Conservation (phyloP, 1,140 invertebrate species). For the Pseudachorutes palmiensis region DNA sequence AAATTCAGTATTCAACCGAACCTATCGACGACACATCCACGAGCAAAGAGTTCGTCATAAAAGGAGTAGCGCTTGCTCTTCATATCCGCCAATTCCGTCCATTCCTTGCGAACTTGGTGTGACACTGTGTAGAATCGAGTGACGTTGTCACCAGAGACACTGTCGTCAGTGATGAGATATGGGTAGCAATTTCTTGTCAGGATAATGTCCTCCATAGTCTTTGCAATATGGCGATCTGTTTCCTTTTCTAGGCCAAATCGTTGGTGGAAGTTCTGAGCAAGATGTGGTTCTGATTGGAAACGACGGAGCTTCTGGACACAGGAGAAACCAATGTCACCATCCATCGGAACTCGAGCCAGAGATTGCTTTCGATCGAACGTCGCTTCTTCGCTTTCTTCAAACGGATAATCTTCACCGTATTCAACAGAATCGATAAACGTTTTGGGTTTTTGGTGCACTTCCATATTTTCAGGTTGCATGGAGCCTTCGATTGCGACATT, state of each 20-base stretch:
- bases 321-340: not conserved
- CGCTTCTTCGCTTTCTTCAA: too few relatives aligned
- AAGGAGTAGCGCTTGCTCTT: slow-evolving; percentile 29
- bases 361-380: too few relatives aligned
- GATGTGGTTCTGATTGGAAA: not conserved
- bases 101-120: not conserved
- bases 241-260: not conserved
- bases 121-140: not conserved
- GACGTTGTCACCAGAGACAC: not conserved
- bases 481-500: too few relatives aligned
- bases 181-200: not conserved
- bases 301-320: not conserved
- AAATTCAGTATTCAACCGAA: slow-evolving; percentile 5
- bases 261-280: not conserved
- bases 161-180: not conserved
- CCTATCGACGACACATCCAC: slow-evolving; percentile 27
- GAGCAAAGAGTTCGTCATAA: slow-evolving; percentile 26
- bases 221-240: not conserved
- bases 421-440: too few relatives aligned
- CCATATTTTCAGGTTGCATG: too few relatives aligned
- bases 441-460: too few relatives aligned
- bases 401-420: too few relatives aligned
- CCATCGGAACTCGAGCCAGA: too few relatives aligned
- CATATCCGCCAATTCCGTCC: slow-evolving; percentile 1
- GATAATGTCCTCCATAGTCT: not conserved